Conservation (phyloP, 2,797 vertebrate species). For the Aythya fuligula region DNA sequence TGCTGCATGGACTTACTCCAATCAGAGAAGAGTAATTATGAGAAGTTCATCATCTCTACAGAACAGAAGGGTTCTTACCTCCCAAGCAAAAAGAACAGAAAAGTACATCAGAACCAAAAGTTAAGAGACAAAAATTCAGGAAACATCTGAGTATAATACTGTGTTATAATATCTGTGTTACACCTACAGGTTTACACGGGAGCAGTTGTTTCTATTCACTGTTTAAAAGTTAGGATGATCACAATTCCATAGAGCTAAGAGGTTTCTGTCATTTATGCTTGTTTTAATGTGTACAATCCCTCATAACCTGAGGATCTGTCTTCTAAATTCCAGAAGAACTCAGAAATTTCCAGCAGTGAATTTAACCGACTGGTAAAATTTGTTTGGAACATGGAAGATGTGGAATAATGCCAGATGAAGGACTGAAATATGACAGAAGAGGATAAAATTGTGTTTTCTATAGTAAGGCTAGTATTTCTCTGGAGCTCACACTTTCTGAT, state of each 20-base stretch:
- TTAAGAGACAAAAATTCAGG: neutral
- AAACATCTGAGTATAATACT: neutral
- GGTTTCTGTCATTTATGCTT: neutral
- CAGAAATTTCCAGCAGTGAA: neutral
- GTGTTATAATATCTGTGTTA: neutral
- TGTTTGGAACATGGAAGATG: neutral
- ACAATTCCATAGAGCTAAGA: neutral
- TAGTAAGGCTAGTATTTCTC: neutral
- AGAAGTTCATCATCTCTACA: neutral
- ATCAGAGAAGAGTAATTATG: neutral
- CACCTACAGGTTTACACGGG: fast-evolving
- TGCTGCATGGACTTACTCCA: neutral
- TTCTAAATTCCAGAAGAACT: neutral
- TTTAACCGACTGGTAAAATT: neutral
- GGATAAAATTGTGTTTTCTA: neutral
- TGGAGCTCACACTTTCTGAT: neutral
- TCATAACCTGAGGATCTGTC: neutral
- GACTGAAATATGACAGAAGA: neutral
- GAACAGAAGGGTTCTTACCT: neutral
- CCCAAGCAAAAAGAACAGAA: neutral
- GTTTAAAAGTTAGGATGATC: neutral
- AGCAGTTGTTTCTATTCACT: neutral
- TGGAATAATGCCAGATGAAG: neutral
- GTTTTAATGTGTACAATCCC: neutral
- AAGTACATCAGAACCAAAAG: neutral